Conservation (phyloP, 1,140 invertebrate genomes). For the Cherax quadricarinatus region DNA sequence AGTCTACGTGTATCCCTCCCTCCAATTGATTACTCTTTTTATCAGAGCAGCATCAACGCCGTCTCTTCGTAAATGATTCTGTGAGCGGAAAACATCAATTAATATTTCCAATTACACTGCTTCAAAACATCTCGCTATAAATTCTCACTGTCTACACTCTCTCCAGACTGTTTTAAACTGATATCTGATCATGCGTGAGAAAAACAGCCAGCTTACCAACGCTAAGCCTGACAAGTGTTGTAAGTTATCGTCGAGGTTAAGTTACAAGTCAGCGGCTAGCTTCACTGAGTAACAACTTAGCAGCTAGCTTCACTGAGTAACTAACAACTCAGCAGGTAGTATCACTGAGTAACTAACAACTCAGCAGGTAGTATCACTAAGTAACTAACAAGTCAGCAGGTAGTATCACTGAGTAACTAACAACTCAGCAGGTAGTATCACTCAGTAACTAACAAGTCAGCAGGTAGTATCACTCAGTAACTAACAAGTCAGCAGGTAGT, state of each 20-base stretch:
- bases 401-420: no score
- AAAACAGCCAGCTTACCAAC: slow-evolving; percentile 24
- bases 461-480: no score
- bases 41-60: neutral
- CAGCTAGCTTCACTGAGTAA: no score
- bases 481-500: no score
- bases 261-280: slow-evolving; percentile 19
- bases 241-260: slow-evolving; percentile 43
- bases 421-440: no score
- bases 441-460: no score
- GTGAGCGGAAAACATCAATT: slow-evolving; percentile 34
- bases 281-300: neutral
- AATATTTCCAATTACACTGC: slow-evolving; percentile 42
- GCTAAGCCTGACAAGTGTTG: slow-evolving; percentile 23
- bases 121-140: slow-evolving; percentile 52
- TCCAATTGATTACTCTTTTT: neutral
- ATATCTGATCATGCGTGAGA: slow-evolving; percentile 37
- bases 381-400: no score
- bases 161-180: neutral
- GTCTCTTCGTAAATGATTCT: neutral
- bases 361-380: no score
- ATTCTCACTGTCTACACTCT: slow-evolving; percentile 41
- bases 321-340: no score
- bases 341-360: no score
- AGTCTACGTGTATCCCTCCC: neutral